Evolutionary conservation across 53 echinoderm and acorn worm genomes (phyloP), one percentile per base, ranked within the genome.

Genomic region (Pentamera pediparva): DNA sequence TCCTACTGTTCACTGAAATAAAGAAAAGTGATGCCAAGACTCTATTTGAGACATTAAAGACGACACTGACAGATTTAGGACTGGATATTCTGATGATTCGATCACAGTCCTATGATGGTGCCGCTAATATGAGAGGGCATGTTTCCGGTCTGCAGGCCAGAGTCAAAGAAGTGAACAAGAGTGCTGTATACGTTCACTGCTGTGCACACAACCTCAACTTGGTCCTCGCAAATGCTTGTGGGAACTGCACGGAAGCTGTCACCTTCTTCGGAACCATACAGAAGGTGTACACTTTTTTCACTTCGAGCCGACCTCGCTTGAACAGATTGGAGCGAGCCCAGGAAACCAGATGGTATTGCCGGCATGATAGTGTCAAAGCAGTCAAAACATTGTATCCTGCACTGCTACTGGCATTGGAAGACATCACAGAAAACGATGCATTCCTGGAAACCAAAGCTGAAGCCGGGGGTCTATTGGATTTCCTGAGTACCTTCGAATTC

Each of bases 51-150:
- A n/a, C n/a, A n/a, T n/a, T n/a, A n/a, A n/a, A n/a, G n/a, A n/a
- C n/a, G n/a, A n/a, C n/a, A n/a, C n/a, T n/a, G n/a, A n/a, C n/a
- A n/a, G n/a, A n/a, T n/a, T n/a, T n/a, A n/a, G n/a, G n/a, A n/a
- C n/a, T n/a, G n/a, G n/a, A n/a, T n/a, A n/a, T n/a, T n/a, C n/a
- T n/a, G n/a, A n/a, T n/a, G n/a, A n/a, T n/a, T n/a, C n/a, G n/a
- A n/a, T n/a, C n/a, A n/a, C n/a, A n/a, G n/a, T n/a, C n/a, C n/a
- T n/a, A n/a, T n/a, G n/a, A n/a, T n/a, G 75, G 75, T 0, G 75
- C 57, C 20, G 27, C 25, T 28, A 74, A 74, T 56, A 58, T 74
- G 75, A 45, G 47, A 45, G 75, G 75, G 25, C 75, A 74, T 57
- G 24, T 74, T 17, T 30, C 75, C 55, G 75, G 51, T 5, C 24